These are phyloP conservation scores for Odontothrips loti DNA, from an alignment of 2,888 invertebrate species.

Conservation along the genomic window DNA sequence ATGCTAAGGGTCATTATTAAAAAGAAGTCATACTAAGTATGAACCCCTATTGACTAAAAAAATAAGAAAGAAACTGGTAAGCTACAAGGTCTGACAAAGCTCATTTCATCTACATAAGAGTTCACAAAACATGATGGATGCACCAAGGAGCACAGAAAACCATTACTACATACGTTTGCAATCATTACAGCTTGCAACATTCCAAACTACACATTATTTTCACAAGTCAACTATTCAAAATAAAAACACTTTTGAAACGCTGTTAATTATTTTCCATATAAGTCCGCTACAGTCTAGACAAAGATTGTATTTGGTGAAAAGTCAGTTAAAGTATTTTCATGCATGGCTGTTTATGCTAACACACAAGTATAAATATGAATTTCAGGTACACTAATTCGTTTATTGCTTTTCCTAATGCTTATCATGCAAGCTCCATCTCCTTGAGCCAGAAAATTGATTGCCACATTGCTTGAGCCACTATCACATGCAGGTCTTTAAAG, in stretches of 20 bases:
- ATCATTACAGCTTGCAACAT: too few species aligned
- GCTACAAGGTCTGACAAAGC: not conserved
- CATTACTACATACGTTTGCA: too few species aligned
- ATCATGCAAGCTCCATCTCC: not conserved
- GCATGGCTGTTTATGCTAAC: not conserved
- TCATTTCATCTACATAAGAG: not conserved
- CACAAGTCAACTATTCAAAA: too few species aligned
- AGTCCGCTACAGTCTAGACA: not conserved
- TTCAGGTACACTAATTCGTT: slow-evolving; percentile 17
- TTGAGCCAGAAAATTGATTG: not conserved
- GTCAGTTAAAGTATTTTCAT: not conserved
- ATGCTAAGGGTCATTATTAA: too few species aligned
- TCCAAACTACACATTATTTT: too few species aligned
- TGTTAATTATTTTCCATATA: too few species aligned
- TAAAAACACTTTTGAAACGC: too few species aligned
- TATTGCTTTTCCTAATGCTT: not conserved
- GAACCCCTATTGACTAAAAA: too few species aligned
- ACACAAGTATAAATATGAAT: not conserved
- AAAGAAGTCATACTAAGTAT: too few species aligned
- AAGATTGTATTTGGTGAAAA: not conserved
- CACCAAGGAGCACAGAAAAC: not conserved
- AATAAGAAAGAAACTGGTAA: too few species aligned
- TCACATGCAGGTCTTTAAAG: not conserved
- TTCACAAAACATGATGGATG: not conserved
- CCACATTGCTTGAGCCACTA: not conserved